Evolutionary conservation across 2,113 vertebrate species (phyloP), one percentile per base, ranked within the genome.

Genomic region (Camelus bactrianus): DNA sequence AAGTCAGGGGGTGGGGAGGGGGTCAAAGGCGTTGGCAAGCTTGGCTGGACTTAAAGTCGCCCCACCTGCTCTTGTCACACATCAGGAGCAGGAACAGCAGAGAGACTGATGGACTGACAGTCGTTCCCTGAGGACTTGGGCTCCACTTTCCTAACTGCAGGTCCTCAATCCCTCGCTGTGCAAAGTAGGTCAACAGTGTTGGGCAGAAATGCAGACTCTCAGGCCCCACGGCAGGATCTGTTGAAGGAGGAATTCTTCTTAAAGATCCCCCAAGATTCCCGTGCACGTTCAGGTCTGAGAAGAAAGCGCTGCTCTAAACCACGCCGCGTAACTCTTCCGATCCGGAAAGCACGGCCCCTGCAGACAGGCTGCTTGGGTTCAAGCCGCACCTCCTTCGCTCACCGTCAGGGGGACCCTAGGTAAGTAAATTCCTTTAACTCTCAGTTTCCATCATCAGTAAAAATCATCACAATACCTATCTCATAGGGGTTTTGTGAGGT

Each of bases 21-120:
- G 17, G 5, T 5, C 2, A 1, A 0, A 2, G 38, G 22, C 32
- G 17, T 50, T 26, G 8, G 17, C 46, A 75, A 19, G 5, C 16
- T 35, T 3, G 0, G 7, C 1, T 5, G 14, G 65, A 20, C 72
- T 58, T 56, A 11, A 75, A 83, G 22, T 28, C 52, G 54, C 13
- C 13, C 2, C 0, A 32, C 28, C 50, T 19, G 50, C 24, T 69
- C 72, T 20, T 3, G 3, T 22, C 56, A 26, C 11, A 16, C 22
- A 30, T 35, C 30, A 32, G 32, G 8, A 50, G 35, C 56, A n/a
- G 20, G 67, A 19, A 26, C 2, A 77, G n/a, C 42, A 69, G 73
- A 60, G 20, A 50, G n/a, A 82, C 0, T 15, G 15, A 30, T 5
- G 13, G 52, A 48, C 0, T 70, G 69, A 72, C 50, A 42, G 70